A percentile compares a stretch with the other conserved stretches of the same genome.
These are phyloP conservation scores for Cranoglanis bouderius DNA, from an alignment of 2,113 vertebrate species.

Conservation along the genomic window DNA sequence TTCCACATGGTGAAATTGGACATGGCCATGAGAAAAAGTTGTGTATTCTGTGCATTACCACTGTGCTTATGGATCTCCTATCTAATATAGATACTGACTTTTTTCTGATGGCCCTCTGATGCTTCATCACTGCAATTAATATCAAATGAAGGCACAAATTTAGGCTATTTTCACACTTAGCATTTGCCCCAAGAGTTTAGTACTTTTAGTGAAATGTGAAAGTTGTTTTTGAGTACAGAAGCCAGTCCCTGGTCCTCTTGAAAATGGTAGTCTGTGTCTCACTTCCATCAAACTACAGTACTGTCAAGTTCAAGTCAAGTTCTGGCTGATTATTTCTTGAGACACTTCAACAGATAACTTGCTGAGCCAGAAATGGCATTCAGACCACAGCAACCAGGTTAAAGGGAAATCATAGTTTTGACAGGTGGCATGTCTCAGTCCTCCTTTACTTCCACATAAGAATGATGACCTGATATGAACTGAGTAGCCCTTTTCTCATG, in stretches of 20 bases:
- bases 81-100: not conserved
- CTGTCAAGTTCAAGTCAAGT: not conserved
- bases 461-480: not conserved
- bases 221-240: not conserved
- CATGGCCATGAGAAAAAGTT: not conserved
- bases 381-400: not conserved
- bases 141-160: not conserved
- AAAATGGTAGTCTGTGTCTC: not conserved
- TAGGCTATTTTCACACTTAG: not conserved
- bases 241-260: too few species aligned
- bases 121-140: not conserved
- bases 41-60: not conserved
- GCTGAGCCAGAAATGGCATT: not conserved
- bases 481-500: not conserved
- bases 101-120: not conserved
- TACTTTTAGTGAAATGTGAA: not conserved
- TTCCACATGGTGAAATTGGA: not conserved
- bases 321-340: not conserved
- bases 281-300: not conserved
- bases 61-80: not conserved
- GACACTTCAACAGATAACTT: not conserved
- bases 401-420: not conserved
- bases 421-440: not conserved
- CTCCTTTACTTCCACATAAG: not conserved
- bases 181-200: not conserved